A percentile compares a stretch with the other conserved stretches of the same genome.
These are phyloP conservation scores for Selene dorsalis DNA, from an alignment of 2,797 vertebrate genomes.

Conservation along the genomic window DNA sequence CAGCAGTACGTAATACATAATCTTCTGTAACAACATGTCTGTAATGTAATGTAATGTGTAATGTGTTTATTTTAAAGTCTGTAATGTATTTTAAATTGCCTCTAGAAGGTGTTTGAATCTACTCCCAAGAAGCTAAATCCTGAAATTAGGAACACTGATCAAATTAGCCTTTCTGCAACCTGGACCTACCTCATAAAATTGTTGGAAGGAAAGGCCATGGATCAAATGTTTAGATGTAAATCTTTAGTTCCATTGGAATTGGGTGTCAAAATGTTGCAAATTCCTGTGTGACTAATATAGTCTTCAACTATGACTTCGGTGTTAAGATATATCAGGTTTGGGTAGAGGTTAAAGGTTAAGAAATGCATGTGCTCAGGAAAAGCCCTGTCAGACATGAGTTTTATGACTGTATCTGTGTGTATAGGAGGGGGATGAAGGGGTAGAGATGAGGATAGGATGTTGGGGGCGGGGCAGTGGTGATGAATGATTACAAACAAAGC, in stretches of 20 bases:
- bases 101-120: neutral
- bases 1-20: no score
- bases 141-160: neutral
- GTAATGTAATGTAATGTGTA: neutral
- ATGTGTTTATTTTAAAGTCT: no score
- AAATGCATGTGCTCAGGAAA: neutral
- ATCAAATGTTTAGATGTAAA: neutral
- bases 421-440: slow-evolving; percentile 15
- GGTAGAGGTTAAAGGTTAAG: slow-evolving; percentile 22
- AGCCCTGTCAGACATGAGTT: slow-evolving; percentile 1
- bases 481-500: slow-evolving; percentile 77
- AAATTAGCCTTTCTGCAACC: neutral
- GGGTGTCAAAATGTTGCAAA: neutral
- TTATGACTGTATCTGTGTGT: slow-evolving; percentile 12
- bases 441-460: slow-evolving; percentile 33
- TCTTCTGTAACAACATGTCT: neutral
- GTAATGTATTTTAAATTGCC: neutral
- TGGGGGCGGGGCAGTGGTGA: slow-evolving; percentile 30
- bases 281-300: neutral
- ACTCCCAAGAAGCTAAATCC: neutral
- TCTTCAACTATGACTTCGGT: no score
- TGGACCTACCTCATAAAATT: neutral
- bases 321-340: neutral
- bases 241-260: neutral
- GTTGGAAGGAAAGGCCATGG: no score